Percentiles rank a stretch among this genome's conserved stretches.
Evolutionary conservation across 2,113 vertebrate genomes (phyloP).

Genomic region (Dolichallabes microphthalmus): DNA sequence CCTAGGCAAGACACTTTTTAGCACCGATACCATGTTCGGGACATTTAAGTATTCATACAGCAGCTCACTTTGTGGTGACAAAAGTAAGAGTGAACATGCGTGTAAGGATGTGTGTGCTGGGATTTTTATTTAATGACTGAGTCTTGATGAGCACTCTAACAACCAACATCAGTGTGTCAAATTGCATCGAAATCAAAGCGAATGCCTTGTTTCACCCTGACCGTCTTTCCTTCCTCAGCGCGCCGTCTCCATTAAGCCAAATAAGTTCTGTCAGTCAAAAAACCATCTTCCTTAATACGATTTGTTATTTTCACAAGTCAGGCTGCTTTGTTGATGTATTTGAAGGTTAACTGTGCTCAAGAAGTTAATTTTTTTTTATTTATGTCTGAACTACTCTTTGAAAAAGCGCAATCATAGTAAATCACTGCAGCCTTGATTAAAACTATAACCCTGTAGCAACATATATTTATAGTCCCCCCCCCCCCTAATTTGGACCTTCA

Average conservation of each 20-base stretch:
- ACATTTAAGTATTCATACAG: not conserved
- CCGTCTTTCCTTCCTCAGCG: not conserved
- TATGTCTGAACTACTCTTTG: not conserved
- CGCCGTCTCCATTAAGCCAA: slow-evolving; percentile 6
- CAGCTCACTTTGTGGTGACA: not conserved
- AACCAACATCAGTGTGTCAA: slow-evolving; percentile 16
- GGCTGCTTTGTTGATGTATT: not conserved
- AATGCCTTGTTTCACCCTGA: not conserved
- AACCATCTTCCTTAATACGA: not conserved
- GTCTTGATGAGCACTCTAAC: slow-evolving; percentile 20
- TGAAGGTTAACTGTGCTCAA: not conserved
- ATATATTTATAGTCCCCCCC: not conserved
- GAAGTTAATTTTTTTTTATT: not conserved
- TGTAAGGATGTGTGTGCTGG: not conserved
- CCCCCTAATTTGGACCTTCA: not conserved
- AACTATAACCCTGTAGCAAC: not conserved
- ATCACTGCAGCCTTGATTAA: not conserved
- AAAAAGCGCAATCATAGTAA: not conserved
- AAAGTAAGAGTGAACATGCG: not conserved
- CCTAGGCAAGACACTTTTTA: no score
- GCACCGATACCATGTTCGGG: no score
- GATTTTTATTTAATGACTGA: slow-evolving; percentile 19
- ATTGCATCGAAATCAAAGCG: slow-evolving; percentile 21
- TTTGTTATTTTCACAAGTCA: slow-evolving; percentile 6
- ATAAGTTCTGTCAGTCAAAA: not conserved